phyloP scores from a whole-genome alignment of 2,797 vertebrate genomes.

The Clarias pachynema region DNA sequence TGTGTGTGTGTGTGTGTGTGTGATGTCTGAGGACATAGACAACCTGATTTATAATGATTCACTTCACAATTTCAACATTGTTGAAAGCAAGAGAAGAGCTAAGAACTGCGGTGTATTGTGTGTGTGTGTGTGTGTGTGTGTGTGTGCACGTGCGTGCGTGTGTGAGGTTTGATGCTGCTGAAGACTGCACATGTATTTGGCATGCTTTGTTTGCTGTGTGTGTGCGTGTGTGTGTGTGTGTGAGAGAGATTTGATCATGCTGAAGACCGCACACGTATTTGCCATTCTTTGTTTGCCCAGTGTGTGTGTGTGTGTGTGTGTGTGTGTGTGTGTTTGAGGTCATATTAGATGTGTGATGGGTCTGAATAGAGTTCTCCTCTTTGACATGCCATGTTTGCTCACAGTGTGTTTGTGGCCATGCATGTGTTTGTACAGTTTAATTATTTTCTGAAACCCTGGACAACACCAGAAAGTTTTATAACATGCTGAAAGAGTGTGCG shows the following conservation, averaged over 20 bases:
- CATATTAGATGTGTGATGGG: conserved; percentile 33
- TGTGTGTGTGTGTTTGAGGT: conserved; percentile 25
- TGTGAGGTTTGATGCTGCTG: neutral
- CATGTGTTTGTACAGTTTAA: conserved; percentile 39
- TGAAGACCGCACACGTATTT: conserved; percentile 12
- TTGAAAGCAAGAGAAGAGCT: neutral
- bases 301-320: conserved; percentile 30
- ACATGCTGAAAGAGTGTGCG: neutral
- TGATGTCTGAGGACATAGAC: neutral
- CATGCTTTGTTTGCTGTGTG: no score
- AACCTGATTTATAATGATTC: neutral
- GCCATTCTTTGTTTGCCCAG: conserved; percentile 10
- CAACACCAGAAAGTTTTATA: conserved; percentile 41
- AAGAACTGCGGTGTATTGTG: neutral
- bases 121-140: neutral
- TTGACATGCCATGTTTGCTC: conserved; percentile 31
- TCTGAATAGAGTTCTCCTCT: conserved; percentile 32
- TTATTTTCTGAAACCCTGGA: conserved; percentile 43
- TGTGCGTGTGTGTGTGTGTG: conserved; percentile 6
- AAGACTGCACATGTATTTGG: no score
- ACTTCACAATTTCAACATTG: neutral
- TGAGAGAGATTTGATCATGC: neutral
- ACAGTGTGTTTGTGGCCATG: conserved; percentile 25
- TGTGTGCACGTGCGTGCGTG: neutral
- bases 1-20: neutral